Evolutionary conservation across 2,888 invertebrate genomes (phyloP).

Genomic region (Leucozona laternaria): DNA sequence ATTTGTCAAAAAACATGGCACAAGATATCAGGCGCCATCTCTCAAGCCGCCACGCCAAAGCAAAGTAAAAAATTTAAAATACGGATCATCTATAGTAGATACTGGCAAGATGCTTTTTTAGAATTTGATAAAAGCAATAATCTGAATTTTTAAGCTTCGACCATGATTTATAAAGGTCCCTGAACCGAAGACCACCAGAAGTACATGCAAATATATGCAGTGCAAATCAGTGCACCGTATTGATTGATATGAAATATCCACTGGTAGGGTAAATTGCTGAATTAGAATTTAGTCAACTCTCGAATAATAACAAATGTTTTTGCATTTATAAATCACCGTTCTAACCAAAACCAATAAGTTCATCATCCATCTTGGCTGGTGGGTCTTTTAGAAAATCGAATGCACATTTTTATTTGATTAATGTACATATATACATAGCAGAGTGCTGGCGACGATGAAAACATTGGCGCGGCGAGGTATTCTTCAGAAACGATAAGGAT

Average conservation of each 20-base stretch:
- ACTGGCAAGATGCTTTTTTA: neutral
- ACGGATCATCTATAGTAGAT: neutral
- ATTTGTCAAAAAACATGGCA: neutral
- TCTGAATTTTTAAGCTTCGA: slow-evolving; percentile 52
- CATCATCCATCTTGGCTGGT: neutral
- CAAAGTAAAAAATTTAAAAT: slow-evolving; percentile 1
- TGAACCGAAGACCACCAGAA: slow-evolving; percentile 45
- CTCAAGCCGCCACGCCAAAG: neutral
- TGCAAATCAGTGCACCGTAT: slow-evolving; percentile 65
- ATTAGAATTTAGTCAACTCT: slow-evolving; percentile 56
- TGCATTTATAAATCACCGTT: slow-evolving; percentile 29
- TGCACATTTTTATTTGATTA: slow-evolving; percentile 49
- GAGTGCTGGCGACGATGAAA: neutral
- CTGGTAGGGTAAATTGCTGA: slow-evolving; percentile 46
- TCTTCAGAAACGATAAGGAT: slow-evolving; percentile 39
- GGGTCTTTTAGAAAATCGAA: slow-evolving; percentile 23
- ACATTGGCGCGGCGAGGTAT: neutral
- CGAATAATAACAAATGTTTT: slow-evolving; percentile 57
- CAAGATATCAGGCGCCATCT: slow-evolving; percentile 54
- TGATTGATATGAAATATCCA: slow-evolving; percentile 49
- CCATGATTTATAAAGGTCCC: slow-evolving; percentile 52
- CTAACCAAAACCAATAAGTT: neutral
- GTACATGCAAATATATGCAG: slow-evolving; percentile 66
- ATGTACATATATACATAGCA: neutral
- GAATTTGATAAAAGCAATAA: slow-evolving; percentile 36